Conservation (phyloP, 2,113 vertebrate species). For the Leucopsar rothschildi region DNA sequence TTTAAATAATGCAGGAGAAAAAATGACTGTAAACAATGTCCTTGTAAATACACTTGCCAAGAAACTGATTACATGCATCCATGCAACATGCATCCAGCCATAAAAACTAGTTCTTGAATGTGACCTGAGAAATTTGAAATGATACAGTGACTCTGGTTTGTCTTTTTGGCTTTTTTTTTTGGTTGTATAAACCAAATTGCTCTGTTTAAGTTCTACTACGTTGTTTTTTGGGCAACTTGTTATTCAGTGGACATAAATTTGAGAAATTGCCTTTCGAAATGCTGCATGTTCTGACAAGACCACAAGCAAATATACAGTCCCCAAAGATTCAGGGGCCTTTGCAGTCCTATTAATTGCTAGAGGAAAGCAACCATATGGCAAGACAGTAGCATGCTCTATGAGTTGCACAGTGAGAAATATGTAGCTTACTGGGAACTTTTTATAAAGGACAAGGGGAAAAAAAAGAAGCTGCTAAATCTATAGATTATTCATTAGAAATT, state of each 20-base stretch:
- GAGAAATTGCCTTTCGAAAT: conserved; percentile 40
- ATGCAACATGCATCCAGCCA: conserved; percentile 23
- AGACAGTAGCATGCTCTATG: not conserved
- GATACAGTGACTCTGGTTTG: not conserved
- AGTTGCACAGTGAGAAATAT: conserved; percentile 36
- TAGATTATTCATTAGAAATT: conserved; percentile 57
- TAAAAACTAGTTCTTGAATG: conserved; percentile 13
- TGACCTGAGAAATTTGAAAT: not conserved
- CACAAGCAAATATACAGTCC: conserved; percentile 62
- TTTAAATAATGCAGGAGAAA: not conserved
- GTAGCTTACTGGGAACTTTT: conserved; percentile 28
- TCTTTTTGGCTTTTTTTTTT: fast-evolving
- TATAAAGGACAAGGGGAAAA: conserved; percentile 23
- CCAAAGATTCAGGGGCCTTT: conserved; percentile 58
- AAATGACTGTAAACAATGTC: not conserved
- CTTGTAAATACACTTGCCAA: conserved; percentile 34
- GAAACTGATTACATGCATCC: conserved; percentile 19
- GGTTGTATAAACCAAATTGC: not conserved
- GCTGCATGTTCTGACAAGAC: conserved; percentile 63
- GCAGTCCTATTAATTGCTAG: conserved; percentile 70
- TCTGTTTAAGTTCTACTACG: not conserved
- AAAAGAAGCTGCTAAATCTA: conserved; percentile 10
- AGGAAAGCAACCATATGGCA: conserved; percentile 60
- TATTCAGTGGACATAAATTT: conserved; percentile 34
- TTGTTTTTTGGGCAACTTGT: conserved; percentile 44